These are phyloP conservation scores for Muscicapa adusta DNA, from an alignment of 2,113 vertebrate species.

Conservation along the genomic window DNA sequence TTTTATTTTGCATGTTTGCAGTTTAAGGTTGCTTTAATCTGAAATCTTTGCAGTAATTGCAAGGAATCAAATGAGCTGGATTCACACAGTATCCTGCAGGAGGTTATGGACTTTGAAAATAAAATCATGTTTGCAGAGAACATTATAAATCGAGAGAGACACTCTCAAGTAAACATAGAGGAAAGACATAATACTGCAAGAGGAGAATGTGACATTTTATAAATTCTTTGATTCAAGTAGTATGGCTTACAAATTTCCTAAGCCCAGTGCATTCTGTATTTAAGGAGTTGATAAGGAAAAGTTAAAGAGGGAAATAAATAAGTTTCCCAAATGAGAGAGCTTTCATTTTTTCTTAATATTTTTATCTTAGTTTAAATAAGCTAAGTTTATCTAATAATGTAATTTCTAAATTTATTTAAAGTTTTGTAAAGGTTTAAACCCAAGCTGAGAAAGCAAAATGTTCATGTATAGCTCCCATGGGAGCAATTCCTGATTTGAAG, in stretches of 20 bases:
- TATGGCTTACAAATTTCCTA: not conserved
- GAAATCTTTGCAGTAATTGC: not conserved
- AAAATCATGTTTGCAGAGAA: not conserved
- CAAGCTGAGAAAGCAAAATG: not conserved
- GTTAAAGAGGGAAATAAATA: not conserved
- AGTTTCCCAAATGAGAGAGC: not conserved
- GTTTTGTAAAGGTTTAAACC: not conserved
- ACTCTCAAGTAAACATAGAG: not conserved
- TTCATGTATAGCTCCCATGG: fast-evolving
- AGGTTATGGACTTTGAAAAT: not conserved
- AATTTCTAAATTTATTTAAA: not conserved
- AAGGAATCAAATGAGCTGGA: not conserved
- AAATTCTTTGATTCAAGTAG: not conserved
- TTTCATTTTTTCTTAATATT: not conserved
- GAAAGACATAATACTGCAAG: not conserved
- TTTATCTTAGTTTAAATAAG: not conserved
- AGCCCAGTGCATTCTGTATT: not conserved
- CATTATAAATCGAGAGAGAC: not conserved
- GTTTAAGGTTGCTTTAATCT: not conserved
- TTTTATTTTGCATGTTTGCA: not conserved
- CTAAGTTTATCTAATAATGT: not conserved
- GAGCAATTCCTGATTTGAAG: not conserved
- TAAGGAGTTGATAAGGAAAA: not conserved
- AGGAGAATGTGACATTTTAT: not conserved
- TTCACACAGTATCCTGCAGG: not conserved